Evolutionary conservation across 2,888 invertebrate species (phyloP).

Genomic region (Thalpophila matura): DNA sequence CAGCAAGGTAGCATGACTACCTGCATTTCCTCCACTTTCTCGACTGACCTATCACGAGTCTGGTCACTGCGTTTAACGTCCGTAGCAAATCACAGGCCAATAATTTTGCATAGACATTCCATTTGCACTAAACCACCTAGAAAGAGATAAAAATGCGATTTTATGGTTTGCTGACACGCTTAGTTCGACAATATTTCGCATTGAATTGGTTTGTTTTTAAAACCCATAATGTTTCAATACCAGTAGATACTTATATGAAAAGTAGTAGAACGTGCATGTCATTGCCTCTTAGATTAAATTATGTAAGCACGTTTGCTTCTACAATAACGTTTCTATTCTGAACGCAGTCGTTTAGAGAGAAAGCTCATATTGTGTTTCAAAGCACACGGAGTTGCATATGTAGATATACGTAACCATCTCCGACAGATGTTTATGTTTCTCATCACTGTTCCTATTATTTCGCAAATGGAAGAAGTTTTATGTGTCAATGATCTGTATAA

Average conservation of each 20-base stretch:
- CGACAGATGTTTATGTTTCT: slow-evolving; percentile 33
- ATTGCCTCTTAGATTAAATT: slow-evolving; percentile 46
- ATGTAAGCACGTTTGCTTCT: slow-evolving; percentile 45
- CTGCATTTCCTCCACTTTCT: slow-evolving; percentile 75
- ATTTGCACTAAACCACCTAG: slow-evolving; percentile 13
- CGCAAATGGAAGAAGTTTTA: slow-evolving; percentile 14
- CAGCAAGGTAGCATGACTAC: slow-evolving; percentile 55
- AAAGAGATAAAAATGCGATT: slow-evolving; percentile 11
- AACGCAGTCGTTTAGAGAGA: slow-evolving; percentile 54
- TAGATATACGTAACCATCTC: slow-evolving; percentile 18
- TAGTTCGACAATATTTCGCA: slow-evolving; percentile 3
- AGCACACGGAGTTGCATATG: slow-evolving; percentile 45
- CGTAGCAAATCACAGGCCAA: slow-evolving; percentile 61
- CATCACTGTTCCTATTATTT: slow-evolving; percentile 20
- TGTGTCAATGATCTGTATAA: neutral
- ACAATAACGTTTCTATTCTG: slow-evolving; percentile 47
- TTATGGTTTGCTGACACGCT: neutral
- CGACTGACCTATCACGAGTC: slow-evolving; percentile 81
- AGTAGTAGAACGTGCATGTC: slow-evolving; percentile 22
- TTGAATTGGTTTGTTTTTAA: slow-evolving; percentile 23
- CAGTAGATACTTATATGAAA: slow-evolving; percentile 3
- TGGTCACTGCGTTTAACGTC: slow-evolving; percentile 67
- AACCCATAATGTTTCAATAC: slow-evolving; percentile 18
- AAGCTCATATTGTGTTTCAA: slow-evolving; percentile 53
- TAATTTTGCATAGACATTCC: slow-evolving; percentile 59